Evolutionary conservation across 2,888 invertebrate species (phyloP).

Genomic region (Drosophila monieri): DNA sequence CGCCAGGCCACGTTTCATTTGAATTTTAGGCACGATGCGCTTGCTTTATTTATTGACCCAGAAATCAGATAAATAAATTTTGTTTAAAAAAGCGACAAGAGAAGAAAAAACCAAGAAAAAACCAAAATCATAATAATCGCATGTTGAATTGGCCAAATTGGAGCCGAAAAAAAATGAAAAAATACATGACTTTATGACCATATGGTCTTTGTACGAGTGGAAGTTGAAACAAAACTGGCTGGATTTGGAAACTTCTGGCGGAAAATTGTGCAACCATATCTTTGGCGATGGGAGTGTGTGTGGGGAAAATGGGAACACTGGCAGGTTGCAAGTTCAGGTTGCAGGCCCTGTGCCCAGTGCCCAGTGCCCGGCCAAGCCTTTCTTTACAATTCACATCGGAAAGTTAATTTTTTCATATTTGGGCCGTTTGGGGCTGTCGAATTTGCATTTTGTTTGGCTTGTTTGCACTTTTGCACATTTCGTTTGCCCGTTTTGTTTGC

Average conservation of each 20-base stretch:
- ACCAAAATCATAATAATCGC: slow-evolving; percentile 73
- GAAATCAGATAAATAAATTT: slow-evolving; percentile 74
- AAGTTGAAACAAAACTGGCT: slow-evolving; percentile 18
- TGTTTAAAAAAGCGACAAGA: slow-evolving; percentile 46
- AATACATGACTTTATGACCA: slow-evolving; percentile 33
- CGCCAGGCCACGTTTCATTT: slow-evolving; percentile 65
- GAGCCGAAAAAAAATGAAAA: slow-evolving; percentile 2
- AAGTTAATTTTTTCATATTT: slow-evolving; percentile 11
- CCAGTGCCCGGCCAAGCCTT: slow-evolving; percentile 55
- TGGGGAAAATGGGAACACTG: neutral
- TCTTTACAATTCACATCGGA: slow-evolving; percentile 65
- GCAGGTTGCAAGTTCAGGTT: neutral
- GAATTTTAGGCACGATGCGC: slow-evolving; percentile 70
- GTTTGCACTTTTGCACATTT: too few relatives aligned
- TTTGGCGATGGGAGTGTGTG: neutral
- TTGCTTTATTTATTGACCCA: slow-evolving; percentile 71
- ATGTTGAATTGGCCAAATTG: slow-evolving; percentile 34
- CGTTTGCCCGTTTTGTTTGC: too few relatives aligned
- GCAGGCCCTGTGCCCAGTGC: neutral
- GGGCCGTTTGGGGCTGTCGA: slow-evolving; percentile 22
- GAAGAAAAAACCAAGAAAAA: slow-evolving; percentile 25
- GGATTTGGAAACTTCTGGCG: slow-evolving; percentile 5
- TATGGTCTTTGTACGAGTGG: slow-evolving; percentile 29
- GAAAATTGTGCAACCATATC: slow-evolving; percentile 2
- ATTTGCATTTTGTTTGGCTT: slow-evolving; percentile 58